Percentiles rank a stretch among this genome's conserved stretches.
Evolutionary conservation across 2,113 vertebrate genomes (phyloP).

Genomic region (Zapornia atra): DNA sequence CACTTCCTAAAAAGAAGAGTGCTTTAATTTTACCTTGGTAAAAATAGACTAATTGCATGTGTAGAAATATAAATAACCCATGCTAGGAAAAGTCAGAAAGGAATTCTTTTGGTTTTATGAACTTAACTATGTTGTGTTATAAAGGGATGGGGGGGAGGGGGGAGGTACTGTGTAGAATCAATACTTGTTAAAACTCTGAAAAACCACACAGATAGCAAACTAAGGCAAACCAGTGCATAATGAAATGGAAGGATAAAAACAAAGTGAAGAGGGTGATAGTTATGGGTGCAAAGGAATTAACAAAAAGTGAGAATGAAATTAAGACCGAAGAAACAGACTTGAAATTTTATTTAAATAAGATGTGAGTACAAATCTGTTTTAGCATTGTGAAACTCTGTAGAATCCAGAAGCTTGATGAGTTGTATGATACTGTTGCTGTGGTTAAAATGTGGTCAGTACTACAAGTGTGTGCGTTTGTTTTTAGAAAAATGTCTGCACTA

Average conservation of each 20-base stretch:
- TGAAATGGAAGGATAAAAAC: neutral
- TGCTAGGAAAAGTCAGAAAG: neutral
- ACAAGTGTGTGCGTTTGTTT: neutral
- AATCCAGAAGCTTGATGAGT: neutral
- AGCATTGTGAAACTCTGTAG: neutral
- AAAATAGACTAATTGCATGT: neutral
- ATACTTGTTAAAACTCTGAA: neutral
- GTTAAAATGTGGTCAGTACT: conserved; percentile 9
- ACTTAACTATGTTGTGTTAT: neutral
- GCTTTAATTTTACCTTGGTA: neutral
- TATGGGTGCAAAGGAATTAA: neutral
- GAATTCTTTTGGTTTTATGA: conserved; percentile 14
- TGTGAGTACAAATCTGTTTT: neutral
- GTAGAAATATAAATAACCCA: neutral
- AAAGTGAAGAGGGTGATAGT: neutral
- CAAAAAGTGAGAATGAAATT: neutral
- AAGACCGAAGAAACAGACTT: neutral
- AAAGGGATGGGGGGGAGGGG: neutral
- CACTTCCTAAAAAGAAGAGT: neutral
- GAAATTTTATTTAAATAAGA: neutral
- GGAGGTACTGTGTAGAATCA: neutral
- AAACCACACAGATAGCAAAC: neutral
- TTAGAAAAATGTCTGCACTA: conserved; percentile 5
- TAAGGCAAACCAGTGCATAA: neutral
- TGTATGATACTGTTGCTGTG: neutral